A percentile compares a stretch with the other conserved stretches of the same genome.
Conservation (phyloP, 2,888 invertebrate species). For the Clusia tigrina region DNA sequence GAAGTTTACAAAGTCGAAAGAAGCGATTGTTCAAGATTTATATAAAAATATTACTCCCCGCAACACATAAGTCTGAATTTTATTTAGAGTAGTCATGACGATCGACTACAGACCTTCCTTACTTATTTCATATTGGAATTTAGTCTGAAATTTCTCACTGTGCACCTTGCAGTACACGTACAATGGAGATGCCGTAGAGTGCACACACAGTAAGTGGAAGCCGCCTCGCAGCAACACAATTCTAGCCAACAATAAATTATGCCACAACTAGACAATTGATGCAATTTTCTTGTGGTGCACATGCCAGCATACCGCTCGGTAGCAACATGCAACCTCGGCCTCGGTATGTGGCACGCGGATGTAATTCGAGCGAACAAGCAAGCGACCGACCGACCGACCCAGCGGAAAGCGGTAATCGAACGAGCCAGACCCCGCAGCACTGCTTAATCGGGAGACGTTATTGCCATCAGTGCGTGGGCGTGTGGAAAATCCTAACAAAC, state of each 20-base stretch:
- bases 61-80: too few relatives aligned
- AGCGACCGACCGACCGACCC: too few relatives aligned
- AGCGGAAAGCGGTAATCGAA: constrained; percentile 1
- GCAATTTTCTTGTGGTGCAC: constrained; percentile 10
- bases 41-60: too few relatives aligned
- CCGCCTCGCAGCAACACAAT: constrained; percentile 1
- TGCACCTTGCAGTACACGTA: too few relatives aligned
- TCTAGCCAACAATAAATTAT: constrained; percentile 8
- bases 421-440: background rate
- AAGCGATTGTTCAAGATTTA: too few relatives aligned
- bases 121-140: too few relatives aligned
- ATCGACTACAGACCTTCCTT: too few relatives aligned
- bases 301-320: background rate
- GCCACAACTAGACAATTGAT: constrained; percentile 24
- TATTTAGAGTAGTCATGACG: too few relatives aligned
- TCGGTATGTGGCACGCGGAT: background rate
- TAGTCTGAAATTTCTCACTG: too few relatives aligned
- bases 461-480: background rate
- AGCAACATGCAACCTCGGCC: background rate
- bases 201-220: constrained; percentile 2
- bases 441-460: background rate
- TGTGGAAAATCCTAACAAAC: background rate
- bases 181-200: too few relatives aligned
- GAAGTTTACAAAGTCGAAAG: too few relatives aligned
- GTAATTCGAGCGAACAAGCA: constrained; percentile 5